phyloP scores from a whole-genome alignment of 1,140 invertebrate genomes.

The Brachionus paranguensis region DNA sequence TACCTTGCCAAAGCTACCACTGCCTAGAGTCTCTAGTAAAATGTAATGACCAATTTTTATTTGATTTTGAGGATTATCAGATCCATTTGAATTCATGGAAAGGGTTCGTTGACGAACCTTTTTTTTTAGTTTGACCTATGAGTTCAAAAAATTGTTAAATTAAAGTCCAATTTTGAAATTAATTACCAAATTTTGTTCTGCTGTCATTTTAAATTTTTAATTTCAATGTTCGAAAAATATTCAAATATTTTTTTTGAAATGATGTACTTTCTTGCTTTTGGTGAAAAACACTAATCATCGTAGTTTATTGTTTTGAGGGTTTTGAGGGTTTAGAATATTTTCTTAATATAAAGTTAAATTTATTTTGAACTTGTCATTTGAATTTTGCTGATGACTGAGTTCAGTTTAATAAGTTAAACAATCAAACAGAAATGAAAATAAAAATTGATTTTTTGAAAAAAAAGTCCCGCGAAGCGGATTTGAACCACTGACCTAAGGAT shows the following conservation, averaged over 20 bases:
- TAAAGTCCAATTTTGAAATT: not conserved
- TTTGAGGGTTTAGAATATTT: not conserved
- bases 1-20: constrained; percentile 60
- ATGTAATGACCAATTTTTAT: constrained; percentile 59
- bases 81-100: not conserved
- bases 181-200: not conserved
- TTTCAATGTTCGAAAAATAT: not conserved
- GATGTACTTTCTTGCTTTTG: not conserved
- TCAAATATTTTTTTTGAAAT: not conserved
- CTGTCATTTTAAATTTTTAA: not conserved
- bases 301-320: not conserved
- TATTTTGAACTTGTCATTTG: not conserved
- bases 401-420: not conserved
- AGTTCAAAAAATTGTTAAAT: not conserved
- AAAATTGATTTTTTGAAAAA: not conserved
- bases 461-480: constrained; percentile 26
- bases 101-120: constrained; percentile 13
- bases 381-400: not conserved
- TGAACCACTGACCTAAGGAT: constrained; percentile 32
- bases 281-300: not conserved
- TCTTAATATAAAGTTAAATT: not conserved
- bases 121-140: constrained; percentile 9
- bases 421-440: too few relatives aligned
- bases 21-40: constrained; percentile 58
- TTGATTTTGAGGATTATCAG: not conserved